These are phyloP conservation scores for Tachina fera DNA, from an alignment of 2,888 invertebrate genomes.

Conservation along the genomic window DNA sequence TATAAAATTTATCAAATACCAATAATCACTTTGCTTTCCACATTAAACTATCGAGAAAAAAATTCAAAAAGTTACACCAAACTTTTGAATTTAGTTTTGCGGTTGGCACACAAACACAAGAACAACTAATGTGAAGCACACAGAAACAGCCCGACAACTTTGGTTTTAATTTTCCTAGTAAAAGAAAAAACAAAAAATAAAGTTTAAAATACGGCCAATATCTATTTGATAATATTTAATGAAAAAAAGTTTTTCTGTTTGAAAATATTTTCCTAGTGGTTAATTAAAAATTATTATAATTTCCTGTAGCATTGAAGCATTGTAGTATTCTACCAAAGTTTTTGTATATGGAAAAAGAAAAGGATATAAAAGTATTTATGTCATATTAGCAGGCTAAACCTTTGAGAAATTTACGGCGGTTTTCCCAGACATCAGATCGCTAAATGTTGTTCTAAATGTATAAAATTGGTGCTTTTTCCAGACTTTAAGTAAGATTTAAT, in stretches of 20 bases:
- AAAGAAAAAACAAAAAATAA: neutral
- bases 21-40: conserved; percentile 47
- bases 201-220: neutral
- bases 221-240: neutral
- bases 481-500: no score
- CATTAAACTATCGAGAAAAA: conserved; percentile 33
- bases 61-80: neutral
- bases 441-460: no score
- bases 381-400: no score
- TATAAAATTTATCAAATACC: conserved; percentile 41
- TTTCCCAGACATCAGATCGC: no score
- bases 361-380: no score
- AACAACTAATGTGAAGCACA: neutral
- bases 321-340: no score
- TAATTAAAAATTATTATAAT: conserved; percentile 59
- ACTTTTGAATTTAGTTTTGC: conserved; percentile 50
- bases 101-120: conserved; percentile 38
- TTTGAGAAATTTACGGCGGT: no score
- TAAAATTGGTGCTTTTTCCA: no score
- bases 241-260: conserved; percentile 17
- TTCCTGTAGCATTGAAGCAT: neutral
- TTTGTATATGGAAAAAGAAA: no score
- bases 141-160: conserved; percentile 14
- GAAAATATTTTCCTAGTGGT: conserved; percentile 34
- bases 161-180: conserved; percentile 22